Conservation (phyloP, 1,140 invertebrate genomes). For the Hypothenemus hampei region DNA sequence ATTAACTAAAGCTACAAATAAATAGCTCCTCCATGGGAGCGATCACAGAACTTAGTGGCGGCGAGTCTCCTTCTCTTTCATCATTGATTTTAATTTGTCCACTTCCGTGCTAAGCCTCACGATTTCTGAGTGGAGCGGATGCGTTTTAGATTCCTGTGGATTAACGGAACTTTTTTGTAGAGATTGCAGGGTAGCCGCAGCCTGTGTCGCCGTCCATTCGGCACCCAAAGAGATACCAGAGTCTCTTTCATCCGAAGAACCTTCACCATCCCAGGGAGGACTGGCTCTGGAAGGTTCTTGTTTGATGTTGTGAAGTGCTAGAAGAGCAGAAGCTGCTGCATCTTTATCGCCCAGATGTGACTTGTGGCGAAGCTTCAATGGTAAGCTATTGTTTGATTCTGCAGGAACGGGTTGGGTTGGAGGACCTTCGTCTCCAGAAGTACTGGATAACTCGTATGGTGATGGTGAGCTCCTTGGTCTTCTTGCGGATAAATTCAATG, state of each 20-base stretch:
- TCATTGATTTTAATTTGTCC: constrained; percentile 75
- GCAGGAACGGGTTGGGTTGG: constrained; percentile 45
- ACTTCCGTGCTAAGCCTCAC: constrained; percentile 87
- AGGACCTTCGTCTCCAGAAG: constrained; percentile 63
- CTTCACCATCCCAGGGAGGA: constrained; percentile 77
- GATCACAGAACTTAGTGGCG: constrained; percentile 38
- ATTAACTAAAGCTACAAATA: constrained; percentile 44
- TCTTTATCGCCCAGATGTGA: constrained; percentile 85
- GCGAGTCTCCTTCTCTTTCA: constrained; percentile 36
- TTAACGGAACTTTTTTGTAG: constrained; percentile 49
- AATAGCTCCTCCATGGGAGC: constrained; percentile 39
- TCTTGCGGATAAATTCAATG: constrained; percentile 56
- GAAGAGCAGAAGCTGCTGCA: constrained; percentile 70
- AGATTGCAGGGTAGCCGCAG: constrained; percentile 40
- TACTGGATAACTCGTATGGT: constrained; percentile 65
- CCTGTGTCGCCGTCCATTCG: constrained; percentile 55
- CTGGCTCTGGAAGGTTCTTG: constrained; percentile 73
- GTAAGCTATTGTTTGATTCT: constrained; percentile 61
- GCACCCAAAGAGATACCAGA: constrained; percentile 78
- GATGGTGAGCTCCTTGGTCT: constrained; percentile 48
- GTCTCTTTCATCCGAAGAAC: constrained; percentile 81
- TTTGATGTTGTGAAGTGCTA: constrained; percentile 75
- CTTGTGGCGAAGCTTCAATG: constrained; percentile 88
- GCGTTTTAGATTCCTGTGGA: constrained; percentile 48
- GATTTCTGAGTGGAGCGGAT: constrained; percentile 78